A percentile compares a stretch with the other conserved stretches of the same genome.
phyloP scores from a whole-genome alignment of 2,797 vertebrate species.

The Phoeniculus purpureus region DNA sequence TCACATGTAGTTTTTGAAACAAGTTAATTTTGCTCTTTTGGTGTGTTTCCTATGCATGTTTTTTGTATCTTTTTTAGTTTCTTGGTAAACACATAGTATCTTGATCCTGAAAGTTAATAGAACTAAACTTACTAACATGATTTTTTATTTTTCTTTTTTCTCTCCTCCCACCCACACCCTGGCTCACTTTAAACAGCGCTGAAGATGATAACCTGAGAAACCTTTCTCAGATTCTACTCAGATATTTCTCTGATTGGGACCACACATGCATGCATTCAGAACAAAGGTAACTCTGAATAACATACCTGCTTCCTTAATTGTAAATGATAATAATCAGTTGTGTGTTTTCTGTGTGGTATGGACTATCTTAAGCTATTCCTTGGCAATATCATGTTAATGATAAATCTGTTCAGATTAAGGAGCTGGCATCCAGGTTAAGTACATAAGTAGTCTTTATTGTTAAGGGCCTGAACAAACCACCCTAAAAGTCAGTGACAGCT shows the following conservation, averaged over 20 bases:
- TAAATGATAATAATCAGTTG: neutral
- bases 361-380: neutral
- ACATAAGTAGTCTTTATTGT: neutral
- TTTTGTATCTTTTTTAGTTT: neutral
- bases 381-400: neutral
- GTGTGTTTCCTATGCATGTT: neutral
- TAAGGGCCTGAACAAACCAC: neutral
- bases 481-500: neutral
- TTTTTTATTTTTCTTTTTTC: accelerated
- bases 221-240: constrained; percentile 58
- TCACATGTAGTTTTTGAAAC: neutral
- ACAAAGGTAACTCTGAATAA: constrained; percentile 55
- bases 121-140: neutral
- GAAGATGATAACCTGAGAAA: constrained; percentile 14
- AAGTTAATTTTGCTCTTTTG: neutral
- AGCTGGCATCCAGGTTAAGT: neutral
- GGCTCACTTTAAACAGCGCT: neutral
- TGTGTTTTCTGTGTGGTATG: neutral
- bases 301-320: neutral
- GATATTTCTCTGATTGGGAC: constrained; percentile 49
- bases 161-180: accelerated
- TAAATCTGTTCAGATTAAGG: neutral
- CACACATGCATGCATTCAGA: neutral
- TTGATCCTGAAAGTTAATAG: neutral
- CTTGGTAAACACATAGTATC: neutral